Evolutionary conservation across 1,140 invertebrate genomes (phyloP), one percentile per base, ranked within the genome.

Genomic region (Lordiphosa stackelbergi): DNA sequence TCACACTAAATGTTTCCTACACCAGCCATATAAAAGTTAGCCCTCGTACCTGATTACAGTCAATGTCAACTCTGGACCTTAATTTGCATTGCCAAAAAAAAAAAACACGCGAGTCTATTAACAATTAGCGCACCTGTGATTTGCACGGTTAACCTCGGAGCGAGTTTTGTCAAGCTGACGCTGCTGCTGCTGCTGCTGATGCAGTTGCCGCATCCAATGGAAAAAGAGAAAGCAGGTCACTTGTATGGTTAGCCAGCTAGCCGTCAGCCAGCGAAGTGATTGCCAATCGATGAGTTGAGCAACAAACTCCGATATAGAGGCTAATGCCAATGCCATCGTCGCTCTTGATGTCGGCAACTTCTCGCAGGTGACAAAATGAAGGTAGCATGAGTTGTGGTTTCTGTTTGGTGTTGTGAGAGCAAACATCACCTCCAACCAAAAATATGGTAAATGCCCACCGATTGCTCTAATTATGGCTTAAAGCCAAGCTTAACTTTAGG

Each of bases 201-300:
- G 9, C 51, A 11, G 22, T 37, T 16, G 53, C 64, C 38, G 22
- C 61, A 58, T 37, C 45, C 48, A 41, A 56, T 69, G 72, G 77
- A 77, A 60, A 79, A 81, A 81, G 75, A 81, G 77, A 83, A 81
- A 81, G 77, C 77, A 81, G 77, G 77, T 81, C 77, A 81, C 77
- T 81, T 81, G 77, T 77, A 83, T 81, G 73, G 28, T 31, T 31
- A 31, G 28, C 28, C 24, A 28, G 24, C 24, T 28, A 28, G 77
- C 75, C 71, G 83, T 61, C 54, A 83, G 71, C 77, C 58, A 64
- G 60, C 59, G 42, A 56, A 83, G 77, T 83, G 77, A 83, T 81
- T 81, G 77, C 49, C 77, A 81, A 83, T 81, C 77, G 77, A 83
- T 83, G 59, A 83, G 77, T 81, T 83, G 77, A 60, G 73, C 73